Evolutionary conservation across 2,888 invertebrate species (phyloP).

Genomic region (Coelinius sp.): DNA sequence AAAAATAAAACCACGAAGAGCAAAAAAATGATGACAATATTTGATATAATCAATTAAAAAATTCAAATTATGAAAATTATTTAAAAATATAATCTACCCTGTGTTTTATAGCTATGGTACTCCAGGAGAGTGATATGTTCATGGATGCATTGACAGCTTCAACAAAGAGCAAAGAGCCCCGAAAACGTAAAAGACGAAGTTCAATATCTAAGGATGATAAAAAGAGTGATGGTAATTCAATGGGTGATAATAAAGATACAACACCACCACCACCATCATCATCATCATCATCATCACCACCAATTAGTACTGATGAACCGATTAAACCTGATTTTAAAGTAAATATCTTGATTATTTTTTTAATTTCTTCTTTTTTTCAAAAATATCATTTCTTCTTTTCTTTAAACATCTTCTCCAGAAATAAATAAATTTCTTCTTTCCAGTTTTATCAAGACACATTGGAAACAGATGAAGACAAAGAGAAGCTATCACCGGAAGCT

Average conservation of each 20-base stretch:
- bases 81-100: constrained; percentile 39
- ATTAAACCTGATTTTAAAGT: constrained; percentile 72
- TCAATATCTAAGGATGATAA: constrained; percentile 80
- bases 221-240: constrained; percentile 74
- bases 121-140: constrained; percentile 94
- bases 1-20: not conserved
- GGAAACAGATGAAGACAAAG: constrained; percentile 77
- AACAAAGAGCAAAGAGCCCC: constrained; percentile 80
- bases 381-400: not conserved
- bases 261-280: constrained; percentile 72
- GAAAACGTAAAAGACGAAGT: constrained; percentile 84
- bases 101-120: constrained; percentile 77
- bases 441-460: constrained; percentile 94
- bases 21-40: constrained; percentile 24
- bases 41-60: constrained; percentile 1
- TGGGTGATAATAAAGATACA: constrained; percentile 63
- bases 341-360: no score
- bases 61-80: not conserved
- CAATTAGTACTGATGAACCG: constrained; percentile 63
- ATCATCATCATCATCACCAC: constrained; percentile 71
- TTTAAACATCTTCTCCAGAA: no score
- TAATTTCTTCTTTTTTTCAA: no score
- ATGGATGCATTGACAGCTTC: constrained; percentile 91
- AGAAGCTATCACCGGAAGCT: constrained; percentile 53
- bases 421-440: not conserved